Evolutionary conservation across 1,140 invertebrate species (phyloP).

Genomic region (Calosoma granatense): DNA sequence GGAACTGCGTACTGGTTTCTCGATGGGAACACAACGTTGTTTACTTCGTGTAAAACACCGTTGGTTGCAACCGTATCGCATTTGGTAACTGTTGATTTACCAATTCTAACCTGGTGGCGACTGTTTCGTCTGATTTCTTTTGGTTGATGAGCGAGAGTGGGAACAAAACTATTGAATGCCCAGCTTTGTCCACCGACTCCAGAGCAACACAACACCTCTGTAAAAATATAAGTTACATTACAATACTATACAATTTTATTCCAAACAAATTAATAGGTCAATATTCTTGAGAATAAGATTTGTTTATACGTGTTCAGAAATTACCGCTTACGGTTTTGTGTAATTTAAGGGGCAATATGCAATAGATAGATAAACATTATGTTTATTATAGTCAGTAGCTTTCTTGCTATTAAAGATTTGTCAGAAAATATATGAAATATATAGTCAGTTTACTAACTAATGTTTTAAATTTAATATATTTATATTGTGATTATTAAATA

Average conservation of each 20-base stretch:
- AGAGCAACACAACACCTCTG: conserved; percentile 49
- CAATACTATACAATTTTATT: conserved; percentile 9
- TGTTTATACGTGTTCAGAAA: too few relatives aligned
- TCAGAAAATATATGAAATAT: too few relatives aligned
- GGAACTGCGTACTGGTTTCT: conserved; percentile 22
- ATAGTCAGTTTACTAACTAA: too few relatives aligned
- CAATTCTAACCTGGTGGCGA: conserved; percentile 41
- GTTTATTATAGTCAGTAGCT: too few relatives aligned
- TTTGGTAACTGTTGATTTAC: conserved; percentile 41
- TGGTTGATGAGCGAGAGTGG: conserved; percentile 35
- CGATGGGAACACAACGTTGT: conserved; percentile 37
- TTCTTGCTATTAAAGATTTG: too few relatives aligned
- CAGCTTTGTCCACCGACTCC: conserved; percentile 43
- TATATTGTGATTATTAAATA: too few relatives aligned
- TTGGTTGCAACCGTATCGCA: conserved; percentile 49
- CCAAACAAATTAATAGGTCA: too few relatives aligned
- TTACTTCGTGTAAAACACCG: conserved; percentile 48
- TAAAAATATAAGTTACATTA: conserved; percentile 17
- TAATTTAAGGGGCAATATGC: too few relatives aligned
- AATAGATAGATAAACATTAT: too few relatives aligned
- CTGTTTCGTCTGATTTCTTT: conserved; percentile 38
- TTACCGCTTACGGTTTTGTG: too few relatives aligned
- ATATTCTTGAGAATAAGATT: too few relatives aligned
- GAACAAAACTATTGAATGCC: conserved; percentile 41
- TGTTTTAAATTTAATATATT: too few relatives aligned